Conservation (phyloP, 2,113 vertebrate genomes). For the Pteronura brasiliensis region DNA sequence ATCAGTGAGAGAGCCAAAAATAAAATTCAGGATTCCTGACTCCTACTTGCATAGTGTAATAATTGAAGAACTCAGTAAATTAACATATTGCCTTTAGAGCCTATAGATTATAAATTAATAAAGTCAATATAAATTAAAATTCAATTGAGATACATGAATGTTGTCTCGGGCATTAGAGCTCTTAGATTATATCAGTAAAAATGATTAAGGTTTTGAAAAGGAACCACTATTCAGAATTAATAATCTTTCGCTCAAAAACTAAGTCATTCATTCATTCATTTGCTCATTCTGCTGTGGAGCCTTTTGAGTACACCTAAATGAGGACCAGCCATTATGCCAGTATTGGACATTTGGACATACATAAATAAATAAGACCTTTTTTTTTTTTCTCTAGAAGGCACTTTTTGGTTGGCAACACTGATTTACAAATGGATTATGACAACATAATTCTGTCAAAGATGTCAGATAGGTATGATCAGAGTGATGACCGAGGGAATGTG, state of each 20-base stretch:
- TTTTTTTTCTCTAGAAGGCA: background rate
- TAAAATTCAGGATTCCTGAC: background rate
- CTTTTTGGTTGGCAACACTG: background rate
- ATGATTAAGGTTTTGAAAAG: slow-evolving; percentile 10
- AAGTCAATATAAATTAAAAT: slow-evolving; percentile 39
- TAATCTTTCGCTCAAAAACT: background rate
- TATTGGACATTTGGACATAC: background rate
- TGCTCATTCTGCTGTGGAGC: background rate
- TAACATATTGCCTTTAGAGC: background rate
- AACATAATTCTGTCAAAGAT: background rate
- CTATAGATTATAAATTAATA: background rate
- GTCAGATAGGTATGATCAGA: background rate
- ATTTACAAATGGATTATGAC: background rate
- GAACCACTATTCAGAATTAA: background rate
- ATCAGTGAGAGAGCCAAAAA: background rate
- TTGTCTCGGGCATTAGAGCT: background rate
- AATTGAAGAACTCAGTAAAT: slow-evolving; percentile 22
- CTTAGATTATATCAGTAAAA: slow-evolving; percentile 25
- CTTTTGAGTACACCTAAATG: background rate
- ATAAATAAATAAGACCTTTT: background rate
- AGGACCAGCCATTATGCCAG: background rate
- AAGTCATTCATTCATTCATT: background rate
- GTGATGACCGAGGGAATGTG: background rate
- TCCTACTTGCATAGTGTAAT: background rate
- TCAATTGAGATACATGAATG: background rate